Evolutionary conservation across 1,140 invertebrate genomes (phyloP).

Genomic region (Rhagoletis zephyria): DNA sequence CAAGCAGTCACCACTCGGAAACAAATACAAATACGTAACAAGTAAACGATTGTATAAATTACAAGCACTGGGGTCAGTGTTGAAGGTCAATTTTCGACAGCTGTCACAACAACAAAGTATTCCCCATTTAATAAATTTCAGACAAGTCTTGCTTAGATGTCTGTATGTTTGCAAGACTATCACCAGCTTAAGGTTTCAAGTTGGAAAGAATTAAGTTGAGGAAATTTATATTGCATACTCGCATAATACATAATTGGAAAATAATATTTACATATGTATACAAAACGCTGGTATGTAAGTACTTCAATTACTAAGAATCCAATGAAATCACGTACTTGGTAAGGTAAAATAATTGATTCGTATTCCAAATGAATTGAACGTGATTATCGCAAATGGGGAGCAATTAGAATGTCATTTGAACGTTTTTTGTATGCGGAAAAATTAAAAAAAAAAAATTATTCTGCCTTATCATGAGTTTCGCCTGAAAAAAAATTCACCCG

Average conservation of each 20-base stretch:
- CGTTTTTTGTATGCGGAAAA: neutral
- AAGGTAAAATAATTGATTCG: neutral
- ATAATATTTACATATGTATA: neutral
- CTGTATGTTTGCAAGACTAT: neutral
- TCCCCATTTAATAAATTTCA: neutral
- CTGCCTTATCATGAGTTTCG: too few relatives aligned
- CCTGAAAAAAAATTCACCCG: too few relatives aligned
- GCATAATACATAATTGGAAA: neutral
- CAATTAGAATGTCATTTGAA: neutral
- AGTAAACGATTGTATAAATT: neutral
- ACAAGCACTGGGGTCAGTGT: neutral
- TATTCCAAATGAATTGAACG: neutral
- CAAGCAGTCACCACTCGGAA: neutral
- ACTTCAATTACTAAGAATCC: neutral
- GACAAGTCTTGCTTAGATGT: neutral
- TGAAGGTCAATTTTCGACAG: slow-evolving; percentile 40
- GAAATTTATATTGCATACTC: neutral
- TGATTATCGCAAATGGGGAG: neutral
- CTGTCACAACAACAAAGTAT: neutral
- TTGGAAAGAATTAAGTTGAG: neutral
- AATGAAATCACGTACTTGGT: neutral
- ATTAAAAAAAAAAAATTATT: too few relatives aligned
- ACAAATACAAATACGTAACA: neutral
- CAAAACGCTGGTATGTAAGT: neutral
- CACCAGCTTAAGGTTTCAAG: neutral